A percentile compares a stretch with the other conserved stretches of the same genome.
Evolutionary conservation across 2,113 vertebrate genomes (phyloP).

Genomic region (Rhea pennata): DNA sequence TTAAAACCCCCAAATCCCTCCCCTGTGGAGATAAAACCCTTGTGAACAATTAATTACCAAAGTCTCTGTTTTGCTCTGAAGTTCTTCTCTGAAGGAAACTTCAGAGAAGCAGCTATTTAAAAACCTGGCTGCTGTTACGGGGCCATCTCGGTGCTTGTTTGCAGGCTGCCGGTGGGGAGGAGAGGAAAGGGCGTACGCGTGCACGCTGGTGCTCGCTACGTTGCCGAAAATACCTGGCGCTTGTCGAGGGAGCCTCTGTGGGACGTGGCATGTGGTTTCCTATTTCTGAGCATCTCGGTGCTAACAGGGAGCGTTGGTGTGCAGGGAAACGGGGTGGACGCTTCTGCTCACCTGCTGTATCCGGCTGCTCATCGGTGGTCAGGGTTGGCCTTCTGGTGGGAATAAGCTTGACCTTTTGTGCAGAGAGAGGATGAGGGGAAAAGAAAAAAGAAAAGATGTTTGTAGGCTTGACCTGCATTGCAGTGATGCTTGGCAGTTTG

Average conservation of each 20-base stretch:
- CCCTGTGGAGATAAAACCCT: slow-evolving; percentile 18
- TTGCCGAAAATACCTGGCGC: neutral
- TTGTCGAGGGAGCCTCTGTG: neutral
- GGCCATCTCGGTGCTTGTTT: neutral
- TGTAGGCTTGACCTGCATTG: neutral
- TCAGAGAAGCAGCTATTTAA: neutral
- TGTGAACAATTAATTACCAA: slow-evolving; percentile 41
- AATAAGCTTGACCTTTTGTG: neutral
- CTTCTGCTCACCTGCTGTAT: neutral
- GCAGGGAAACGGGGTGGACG: neutral
- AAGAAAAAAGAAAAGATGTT: neutral
- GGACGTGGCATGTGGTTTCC: neutral
- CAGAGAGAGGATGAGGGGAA: too few relatives aligned
- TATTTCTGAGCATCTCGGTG: fast-evolving
- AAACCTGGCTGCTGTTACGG: neutral
- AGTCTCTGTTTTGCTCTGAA: slow-evolving; percentile 16
- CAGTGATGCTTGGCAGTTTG: neutral
- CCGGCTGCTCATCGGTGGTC: neutral
- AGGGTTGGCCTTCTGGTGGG: fast-evolving
- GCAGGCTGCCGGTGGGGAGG: neutral
- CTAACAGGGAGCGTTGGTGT: fast-evolving
- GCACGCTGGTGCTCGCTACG: fast-evolving
- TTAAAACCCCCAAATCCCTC: slow-evolving; percentile 47
- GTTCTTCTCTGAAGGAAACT: neutral
- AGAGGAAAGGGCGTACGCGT: neutral